These are phyloP conservation scores for Melinaea menophilus DNA, from an alignment of 2,888 invertebrate species.

Conservation along the genomic window DNA sequence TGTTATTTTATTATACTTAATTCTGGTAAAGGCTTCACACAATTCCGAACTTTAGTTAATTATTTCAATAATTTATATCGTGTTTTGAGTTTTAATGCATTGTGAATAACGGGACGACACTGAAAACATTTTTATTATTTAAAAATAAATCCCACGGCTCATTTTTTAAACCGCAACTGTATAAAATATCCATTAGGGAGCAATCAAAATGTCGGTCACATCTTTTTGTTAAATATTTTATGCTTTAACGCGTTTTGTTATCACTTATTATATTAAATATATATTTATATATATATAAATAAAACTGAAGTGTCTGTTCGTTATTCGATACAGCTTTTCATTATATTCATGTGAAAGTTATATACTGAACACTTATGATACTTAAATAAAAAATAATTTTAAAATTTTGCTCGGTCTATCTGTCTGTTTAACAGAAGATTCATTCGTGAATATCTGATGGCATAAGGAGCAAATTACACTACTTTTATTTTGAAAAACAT, in stretches of 20 bases:
- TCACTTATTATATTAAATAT: not conserved
- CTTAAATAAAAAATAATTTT: too few species aligned
- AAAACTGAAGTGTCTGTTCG: too few species aligned
- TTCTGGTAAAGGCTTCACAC: too few species aligned
- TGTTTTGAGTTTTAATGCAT: conserved; percentile 21
- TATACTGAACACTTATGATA: too few species aligned
- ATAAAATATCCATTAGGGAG: conserved; percentile 35
- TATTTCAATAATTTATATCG: conserved; percentile 15
- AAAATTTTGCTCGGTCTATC: too few species aligned
- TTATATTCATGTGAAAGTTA: too few species aligned
- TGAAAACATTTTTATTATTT: conserved; percentile 27
- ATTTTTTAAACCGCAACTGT: conserved; percentile 30
- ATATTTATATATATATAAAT: not conserved
- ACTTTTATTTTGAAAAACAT: too few species aligned
- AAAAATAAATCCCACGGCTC: conserved; percentile 27
- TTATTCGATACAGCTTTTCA: too few species aligned
- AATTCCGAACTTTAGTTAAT: not conserved
- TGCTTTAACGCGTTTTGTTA: conserved; percentile 18
- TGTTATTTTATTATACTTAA: too few species aligned
- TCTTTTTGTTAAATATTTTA: conserved; percentile 38
- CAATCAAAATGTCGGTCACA: conserved; percentile 42
- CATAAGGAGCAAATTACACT: too few species aligned
- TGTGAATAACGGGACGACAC: conserved; percentile 20
- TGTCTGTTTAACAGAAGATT: too few species aligned
- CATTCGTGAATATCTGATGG: too few species aligned